phyloP scores from a whole-genome alignment of 2,797 vertebrate species.

The Melanotaenia boesemani region DNA sequence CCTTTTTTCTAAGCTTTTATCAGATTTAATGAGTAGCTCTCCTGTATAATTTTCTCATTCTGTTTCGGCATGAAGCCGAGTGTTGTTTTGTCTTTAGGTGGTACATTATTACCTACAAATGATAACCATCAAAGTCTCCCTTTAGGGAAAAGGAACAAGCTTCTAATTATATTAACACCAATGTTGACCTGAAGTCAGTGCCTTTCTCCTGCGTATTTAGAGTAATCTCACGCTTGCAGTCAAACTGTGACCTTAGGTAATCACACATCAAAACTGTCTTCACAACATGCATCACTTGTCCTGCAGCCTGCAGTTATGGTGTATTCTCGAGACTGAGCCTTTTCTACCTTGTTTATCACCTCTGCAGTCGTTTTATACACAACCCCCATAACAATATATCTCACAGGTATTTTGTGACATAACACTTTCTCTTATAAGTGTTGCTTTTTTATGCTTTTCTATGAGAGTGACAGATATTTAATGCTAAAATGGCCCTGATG shows the following conservation, averaged over 20 bases:
- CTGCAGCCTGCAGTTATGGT: slow-evolving; percentile 60
- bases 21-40: slow-evolving; percentile 67
- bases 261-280: slow-evolving; percentile 59
- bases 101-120: slow-evolving; percentile 78
- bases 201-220: slow-evolving; percentile 55
- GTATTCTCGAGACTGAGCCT: slow-evolving; percentile 37
- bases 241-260: slow-evolving; percentile 65
- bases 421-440: slow-evolving; percentile 36
- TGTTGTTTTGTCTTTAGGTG: slow-evolving; percentile 80
- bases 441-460: slow-evolving; percentile 41
- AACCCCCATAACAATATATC: slow-evolving; percentile 42
- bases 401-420: slow-evolving; percentile 34
- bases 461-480: slow-evolving; percentile 41
- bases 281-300: slow-evolving; percentile 60
- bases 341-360: slow-evolving; percentile 63
- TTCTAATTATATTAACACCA: slow-evolving; percentile 77
- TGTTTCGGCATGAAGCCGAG: slow-evolving; percentile 58
- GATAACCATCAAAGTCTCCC: slow-evolving; percentile 72
- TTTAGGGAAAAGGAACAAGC: slow-evolving; percentile 65
- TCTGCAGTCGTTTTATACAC: slow-evolving; percentile 45
- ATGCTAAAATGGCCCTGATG: slow-evolving; percentile 23
- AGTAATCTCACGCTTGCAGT: slow-evolving; percentile 55
- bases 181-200: slow-evolving; percentile 70
- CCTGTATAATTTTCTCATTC: slow-evolving; percentile 75
- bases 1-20: slow-evolving; percentile 44